Percentiles rank a stretch among this genome's conserved stretches.
Evolutionary conservation across 2,888 invertebrate species (phyloP).

Genomic region (Capitulum mitella): DNA sequence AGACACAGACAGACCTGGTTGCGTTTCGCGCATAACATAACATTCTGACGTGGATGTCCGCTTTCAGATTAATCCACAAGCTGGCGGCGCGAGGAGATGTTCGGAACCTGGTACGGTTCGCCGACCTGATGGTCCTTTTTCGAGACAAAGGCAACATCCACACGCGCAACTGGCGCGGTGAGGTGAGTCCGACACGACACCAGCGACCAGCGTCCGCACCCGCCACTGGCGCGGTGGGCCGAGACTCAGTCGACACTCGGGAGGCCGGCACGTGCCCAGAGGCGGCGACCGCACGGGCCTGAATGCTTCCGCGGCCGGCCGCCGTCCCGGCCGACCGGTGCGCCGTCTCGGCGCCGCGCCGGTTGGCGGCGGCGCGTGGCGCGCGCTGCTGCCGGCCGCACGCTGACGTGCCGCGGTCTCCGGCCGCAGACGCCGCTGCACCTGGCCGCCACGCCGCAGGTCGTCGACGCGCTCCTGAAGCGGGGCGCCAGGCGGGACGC

Average conservation of each 20-base stretch:
- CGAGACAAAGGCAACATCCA: background rate
- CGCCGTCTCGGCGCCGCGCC: too few relatives aligned
- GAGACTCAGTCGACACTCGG: too few relatives aligned
- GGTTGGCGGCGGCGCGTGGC: too few relatives aligned
- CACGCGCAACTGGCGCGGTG: background rate
- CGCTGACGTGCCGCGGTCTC: too few relatives aligned
- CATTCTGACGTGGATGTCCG: background rate
- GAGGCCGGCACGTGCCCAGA: too few relatives aligned
- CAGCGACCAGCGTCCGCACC: background rate
- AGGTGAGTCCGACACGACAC: background rate
- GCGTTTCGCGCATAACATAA: too few relatives aligned
- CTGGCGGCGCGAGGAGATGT: background rate
- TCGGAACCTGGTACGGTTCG: background rate
- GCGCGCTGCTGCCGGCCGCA: too few relatives aligned
- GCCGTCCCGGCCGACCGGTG: too few relatives aligned
- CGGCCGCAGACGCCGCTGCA: conserved; percentile 10
- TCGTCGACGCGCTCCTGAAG: background rate
- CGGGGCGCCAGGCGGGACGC: background rate
- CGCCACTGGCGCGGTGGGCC: background rate
- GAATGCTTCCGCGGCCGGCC: too few relatives aligned
- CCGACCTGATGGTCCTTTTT: background rate
- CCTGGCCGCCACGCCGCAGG: background rate
- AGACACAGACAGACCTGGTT: too few relatives aligned
- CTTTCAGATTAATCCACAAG: background rate
- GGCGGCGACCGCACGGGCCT: too few relatives aligned